Percentiles rank a stretch among this genome's conserved stretches.
Conservation (phyloP, 2,888 invertebrate genomes). For the Cephus runcator region DNA sequence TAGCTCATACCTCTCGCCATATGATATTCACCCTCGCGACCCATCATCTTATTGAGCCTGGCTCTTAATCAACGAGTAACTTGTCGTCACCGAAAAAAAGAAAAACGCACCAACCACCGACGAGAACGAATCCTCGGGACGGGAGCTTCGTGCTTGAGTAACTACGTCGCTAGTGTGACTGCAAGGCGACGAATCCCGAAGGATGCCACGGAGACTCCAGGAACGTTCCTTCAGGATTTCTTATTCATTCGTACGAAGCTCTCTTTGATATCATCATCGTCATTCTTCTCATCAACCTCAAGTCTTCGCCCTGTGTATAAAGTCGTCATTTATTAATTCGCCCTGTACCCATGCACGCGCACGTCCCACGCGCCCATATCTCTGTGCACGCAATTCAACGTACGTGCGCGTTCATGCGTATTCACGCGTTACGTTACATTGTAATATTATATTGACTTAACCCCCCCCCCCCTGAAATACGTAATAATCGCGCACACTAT, state of each 20-base stretch:
- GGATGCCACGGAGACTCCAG: constrained; percentile 14
- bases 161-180: constrained; percentile 20
- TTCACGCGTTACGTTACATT: constrained; percentile 14
- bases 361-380: constrained; percentile 15
- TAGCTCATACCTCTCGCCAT: not conserved
- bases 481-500: constrained; percentile 1
- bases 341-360: not conserved
- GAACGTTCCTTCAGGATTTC: constrained; percentile 1
- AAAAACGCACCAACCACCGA: not conserved
- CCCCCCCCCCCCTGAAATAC: not conserved
- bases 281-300: constrained; percentile 8
- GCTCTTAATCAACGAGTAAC: not conserved
- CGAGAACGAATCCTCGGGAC: not conserved
- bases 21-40: not conserved
- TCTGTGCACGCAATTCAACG: constrained; percentile 15
- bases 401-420: constrained; percentile 14
- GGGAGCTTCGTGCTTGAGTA: not conserved
- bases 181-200: constrained; percentile 18
- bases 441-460: constrained; percentile 7
- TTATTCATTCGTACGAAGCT: not conserved
- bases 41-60: not conserved
- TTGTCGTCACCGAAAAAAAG: not conserved
- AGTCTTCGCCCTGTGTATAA: constrained; percentile 46
- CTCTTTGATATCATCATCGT: constrained; percentile 25
- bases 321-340: constrained; percentile 29